Base-by-base conservation (phyloP, 2,113 vertebrate species). In the Porphyrio hochstetteri region DNA sequence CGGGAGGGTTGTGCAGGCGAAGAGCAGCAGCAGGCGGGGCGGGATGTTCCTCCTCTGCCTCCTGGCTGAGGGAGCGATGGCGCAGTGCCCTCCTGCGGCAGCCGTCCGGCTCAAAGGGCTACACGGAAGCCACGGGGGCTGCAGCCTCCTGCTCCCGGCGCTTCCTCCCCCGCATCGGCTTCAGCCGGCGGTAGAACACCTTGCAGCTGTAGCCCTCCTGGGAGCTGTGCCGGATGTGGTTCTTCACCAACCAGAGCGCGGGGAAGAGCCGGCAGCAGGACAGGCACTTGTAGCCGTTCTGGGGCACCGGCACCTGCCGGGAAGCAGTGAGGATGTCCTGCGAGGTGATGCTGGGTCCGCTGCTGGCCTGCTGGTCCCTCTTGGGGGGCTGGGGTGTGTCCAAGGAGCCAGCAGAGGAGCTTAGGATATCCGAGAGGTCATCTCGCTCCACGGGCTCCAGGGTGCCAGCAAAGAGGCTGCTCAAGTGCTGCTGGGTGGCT, bases 141-240 rank as follows among this genome's bases (percentile, higher is more conserved):
- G 46, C 46, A 40, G 63, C 63, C 38, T 72, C 76, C 50, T 18
- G 40, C 35, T 40, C 68, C 44, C 46, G 68, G 60, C 27, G 57
- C 75, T 96, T 88, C 91, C 82, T 88, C 79, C 79, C 60, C 93
- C 92, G 57, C 53, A 97, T 84, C 10, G 42, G 59, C 68, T 95
- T 91, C 31, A 97, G 94, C 81, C 84, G 96, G 16, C 44, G 4
- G 84, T 95, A 98, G 82, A 92, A 96, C 11, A 82, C 82, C 23
- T 82, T 81, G 86, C 97, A 97, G 87, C 96, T 98, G 92, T 97
- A 97, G 36, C 97, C 96, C 71, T 98, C 88, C 59, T 63, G 78
- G 80, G 83, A 87, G 35, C 97, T 96, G 21, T 92, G 63, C 55
- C 86, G 76, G 86, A 97, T 88, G 69, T 98, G 97, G 8, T 40